Evolutionary conservation across 2,113 vertebrate genomes (phyloP).

Genomic region (Oenanthe melanoleuca): DNA sequence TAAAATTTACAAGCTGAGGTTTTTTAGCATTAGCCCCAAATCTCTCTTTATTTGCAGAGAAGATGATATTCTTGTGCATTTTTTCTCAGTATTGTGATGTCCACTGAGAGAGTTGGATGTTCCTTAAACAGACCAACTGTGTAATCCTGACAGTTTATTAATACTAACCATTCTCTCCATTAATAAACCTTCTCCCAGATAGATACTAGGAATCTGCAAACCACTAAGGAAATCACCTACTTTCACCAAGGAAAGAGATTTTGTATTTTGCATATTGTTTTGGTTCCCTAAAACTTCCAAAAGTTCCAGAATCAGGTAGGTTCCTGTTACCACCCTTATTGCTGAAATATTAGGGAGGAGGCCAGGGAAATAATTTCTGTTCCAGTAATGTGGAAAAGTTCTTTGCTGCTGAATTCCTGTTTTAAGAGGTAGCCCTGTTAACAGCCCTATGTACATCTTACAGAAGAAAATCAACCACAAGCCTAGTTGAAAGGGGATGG

Average conservation of each 20-base stretch:
- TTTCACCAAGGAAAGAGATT: neutral
- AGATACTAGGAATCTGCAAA: neutral
- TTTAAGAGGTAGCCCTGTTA: neutral
- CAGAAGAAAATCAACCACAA: conserved; percentile 21
- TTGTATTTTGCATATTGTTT: neutral
- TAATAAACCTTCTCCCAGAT: neutral
- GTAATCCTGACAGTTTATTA: neutral
- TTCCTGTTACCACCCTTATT: neutral
- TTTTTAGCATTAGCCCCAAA: neutral
- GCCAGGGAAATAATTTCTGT: neutral
- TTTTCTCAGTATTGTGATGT: rapidly evolving
- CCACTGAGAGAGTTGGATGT: neutral
- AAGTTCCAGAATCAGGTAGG: neutral
- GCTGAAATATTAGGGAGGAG: neutral
- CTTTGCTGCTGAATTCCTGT: neutral
- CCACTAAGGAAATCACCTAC: too few relatives aligned
- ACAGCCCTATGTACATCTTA: neutral
- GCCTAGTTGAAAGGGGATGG: neutral
- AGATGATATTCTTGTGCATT: neutral
- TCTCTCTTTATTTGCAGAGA: neutral
- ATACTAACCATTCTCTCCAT: neutral
- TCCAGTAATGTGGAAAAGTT: neutral
- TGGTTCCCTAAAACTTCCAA: neutral
- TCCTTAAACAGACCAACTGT: neutral
- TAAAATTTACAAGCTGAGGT: neutral